Percentiles rank a stretch among this genome's conserved stretches.
Conservation (phyloP, 2,113 vertebrate genomes). For the Capreolus pygargus region DNA sequence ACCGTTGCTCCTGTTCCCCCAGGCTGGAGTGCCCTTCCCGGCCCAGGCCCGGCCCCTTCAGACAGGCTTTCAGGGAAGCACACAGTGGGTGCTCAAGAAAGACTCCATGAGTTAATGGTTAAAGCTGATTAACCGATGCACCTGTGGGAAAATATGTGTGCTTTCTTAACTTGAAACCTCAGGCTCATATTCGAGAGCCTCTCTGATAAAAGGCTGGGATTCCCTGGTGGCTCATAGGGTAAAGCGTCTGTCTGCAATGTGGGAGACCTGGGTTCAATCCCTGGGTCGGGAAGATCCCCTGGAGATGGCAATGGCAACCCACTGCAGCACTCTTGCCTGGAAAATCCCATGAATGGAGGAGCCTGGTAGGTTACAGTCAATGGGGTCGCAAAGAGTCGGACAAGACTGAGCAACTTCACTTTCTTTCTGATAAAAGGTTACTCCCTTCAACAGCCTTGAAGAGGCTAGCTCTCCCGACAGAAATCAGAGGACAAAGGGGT, state of each 20-base stretch:
- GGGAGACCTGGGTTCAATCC: no score
- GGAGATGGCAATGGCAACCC: no score
- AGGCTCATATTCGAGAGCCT: background rate
- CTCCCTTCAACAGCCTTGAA: background rate
- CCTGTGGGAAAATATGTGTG: background rate
- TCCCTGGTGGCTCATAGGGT: background rate
- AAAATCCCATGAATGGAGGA: background rate
- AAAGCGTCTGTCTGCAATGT: no score
- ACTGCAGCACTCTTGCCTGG: background rate
- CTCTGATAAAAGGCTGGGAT: background rate
- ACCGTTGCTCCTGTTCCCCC: background rate
- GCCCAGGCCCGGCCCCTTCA: background rate
- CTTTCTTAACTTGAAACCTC: background rate
- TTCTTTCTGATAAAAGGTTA: background rate
- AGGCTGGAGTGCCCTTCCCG: background rate
- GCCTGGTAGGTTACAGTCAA: background rate
- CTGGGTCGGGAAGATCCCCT: no score
- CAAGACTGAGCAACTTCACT: background rate
- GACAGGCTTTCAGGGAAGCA: background rate
- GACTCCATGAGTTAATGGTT: background rate
- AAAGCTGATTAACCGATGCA: background rate
- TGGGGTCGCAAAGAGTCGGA: background rate
- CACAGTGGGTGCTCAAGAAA: background rate
- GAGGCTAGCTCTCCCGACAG: background rate
- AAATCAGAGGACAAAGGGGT: background rate